Base-by-base conservation (phyloP, 2,113 vertebrate species). In the Sapayoa aenigma region DNA sequence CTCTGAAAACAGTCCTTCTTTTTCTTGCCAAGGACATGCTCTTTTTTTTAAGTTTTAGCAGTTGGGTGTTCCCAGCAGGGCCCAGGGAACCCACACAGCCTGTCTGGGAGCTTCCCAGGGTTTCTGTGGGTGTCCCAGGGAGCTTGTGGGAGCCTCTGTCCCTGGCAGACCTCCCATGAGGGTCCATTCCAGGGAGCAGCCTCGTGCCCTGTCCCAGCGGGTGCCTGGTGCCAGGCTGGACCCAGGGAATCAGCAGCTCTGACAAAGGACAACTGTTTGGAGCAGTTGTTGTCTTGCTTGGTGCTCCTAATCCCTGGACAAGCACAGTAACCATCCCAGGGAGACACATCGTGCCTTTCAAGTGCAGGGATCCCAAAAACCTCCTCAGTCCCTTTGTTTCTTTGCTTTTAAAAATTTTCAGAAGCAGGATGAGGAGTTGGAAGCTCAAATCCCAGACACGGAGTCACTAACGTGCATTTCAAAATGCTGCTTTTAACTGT, bases 201-300 rank as follows among this genome's bases (percentile, higher is more conserved):
- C 68, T 27, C 16, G 62, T 66, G 85, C 81, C 77, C 12, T 20
- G 28, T 77, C 89, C 71, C 22, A 44, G 47, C 53, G 9, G 17
- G 85, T 93, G 95, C 94, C 95, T 87, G 88, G 90, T 77, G 94
- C 94, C 92, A 93, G 65, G 92, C 90, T 60, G 85, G 79, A 49
- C 83, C 75, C 59, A 14, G 46, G 42, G 49, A 23, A 2, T 33
- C 39, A 21, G 66, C 81, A 21, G 74, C 81, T 63, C 86, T 81
- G 72, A 95, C 95, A 96, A 96, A 95, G 88, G 60, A 52, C 85
- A 86, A 84, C 90, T 97, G 95, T 95, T 83, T 16, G 39, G 30
- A 91, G 88, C 65, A 81, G 69, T 66, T 95, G 90, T 93, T 96
- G 93, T 94, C 92, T 27, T 90, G 66, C 80, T 76, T 41, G 25